Conservation (phyloP, 2,888 invertebrate genomes). For the Spodoptera littoralis region DNA sequence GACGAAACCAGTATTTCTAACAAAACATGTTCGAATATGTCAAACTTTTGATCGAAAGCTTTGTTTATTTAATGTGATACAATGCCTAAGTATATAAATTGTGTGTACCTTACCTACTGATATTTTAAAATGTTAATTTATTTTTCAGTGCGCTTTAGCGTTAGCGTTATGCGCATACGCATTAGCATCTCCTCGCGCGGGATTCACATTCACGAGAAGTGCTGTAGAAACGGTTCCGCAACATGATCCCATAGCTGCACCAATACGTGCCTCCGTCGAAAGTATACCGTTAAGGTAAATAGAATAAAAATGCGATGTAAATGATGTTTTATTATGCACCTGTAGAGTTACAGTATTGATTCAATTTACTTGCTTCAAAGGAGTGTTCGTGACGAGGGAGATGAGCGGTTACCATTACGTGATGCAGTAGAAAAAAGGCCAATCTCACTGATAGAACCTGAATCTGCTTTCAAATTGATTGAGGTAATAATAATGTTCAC, state of each 20-base stretch:
- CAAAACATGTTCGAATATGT: too few species aligned
- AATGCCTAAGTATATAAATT: too few species aligned
- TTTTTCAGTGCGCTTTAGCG: conserved; percentile 71
- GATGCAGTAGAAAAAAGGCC: conserved; percentile 92
- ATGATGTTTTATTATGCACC: conserved; percentile 32
- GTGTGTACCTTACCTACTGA: too few species aligned
- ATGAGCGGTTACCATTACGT: conserved; percentile 89
- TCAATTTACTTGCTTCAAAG: conserved; percentile 55
- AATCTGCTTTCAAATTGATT: conserved; percentile 68
- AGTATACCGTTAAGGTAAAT: conserved; percentile 89
- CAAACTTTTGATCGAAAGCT: too few species aligned
- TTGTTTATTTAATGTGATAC: too few species aligned
- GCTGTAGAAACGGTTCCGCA: conserved; percentile 80
- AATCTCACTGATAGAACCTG: conserved; percentile 74
- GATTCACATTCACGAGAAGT: conserved; percentile 73
- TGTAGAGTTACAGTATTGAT: conserved; percentile 29
- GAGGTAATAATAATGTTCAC: conserved; percentile 60
- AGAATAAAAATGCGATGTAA: conserved; percentile 29
- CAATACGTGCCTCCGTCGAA: conserved; percentile 93
- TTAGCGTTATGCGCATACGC: conserved; percentile 69
- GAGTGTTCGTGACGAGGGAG: conserved; percentile 78
- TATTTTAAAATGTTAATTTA: conserved; percentile 3
- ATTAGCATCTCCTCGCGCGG: conserved; percentile 73
- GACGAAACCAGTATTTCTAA: conserved; percentile 9
- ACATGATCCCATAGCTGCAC: conserved; percentile 82